Base-by-base conservation (phyloP, 2,888 invertebrate genomes). In the Luperina nickerlii region DNA sequence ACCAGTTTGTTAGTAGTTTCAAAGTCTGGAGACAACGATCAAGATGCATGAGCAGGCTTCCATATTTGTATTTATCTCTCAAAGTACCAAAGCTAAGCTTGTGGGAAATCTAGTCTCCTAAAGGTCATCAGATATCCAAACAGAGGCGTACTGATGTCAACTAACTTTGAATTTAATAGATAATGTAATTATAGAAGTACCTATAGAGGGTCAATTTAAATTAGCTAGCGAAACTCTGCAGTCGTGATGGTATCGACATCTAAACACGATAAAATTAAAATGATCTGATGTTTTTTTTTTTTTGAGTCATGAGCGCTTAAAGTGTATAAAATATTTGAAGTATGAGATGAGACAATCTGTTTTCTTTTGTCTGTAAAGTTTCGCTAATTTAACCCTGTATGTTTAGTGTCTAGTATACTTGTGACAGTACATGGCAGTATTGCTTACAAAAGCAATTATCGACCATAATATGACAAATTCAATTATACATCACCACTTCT, bases 11-110 rank as follows among this genome's bases (percentile, higher is more conserved):
- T n/a, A 11, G 1, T n/a, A 60, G 9, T 60, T 60, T 60, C n/a
- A 60, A 60, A 62, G 11, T 7, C 38, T 18, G 54, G 24, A 57
- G 57, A n/a, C 11, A 32, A 42, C 54, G 4, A 71, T 27, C 60
- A 62, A 72, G 20, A 60, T 60, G 42, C 13, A 42, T 60, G 60
- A 51, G 60, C 7, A 54, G 62, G 42, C n/a, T 72, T 72, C 62
- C 62, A 13, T 71, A 27, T 27, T 24, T 42, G 42, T 32, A 32
- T 51, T 8, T 54, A 54, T 71, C 20, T 57, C 18, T 42, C 42
- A 71, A 38, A n/a, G 38, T 27, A 54, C 18, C 38, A 71, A 67
- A 7, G 57, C 38, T 71, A 38, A n/a, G 38, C 6, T 71, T n/a
- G n/a, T 54, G 7, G 11, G n/a, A 38, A 57, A n/a, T 18, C 11